Base-by-base conservation (phyloP, 1,140 invertebrate species). In the Brachionus sp. region DNA sequence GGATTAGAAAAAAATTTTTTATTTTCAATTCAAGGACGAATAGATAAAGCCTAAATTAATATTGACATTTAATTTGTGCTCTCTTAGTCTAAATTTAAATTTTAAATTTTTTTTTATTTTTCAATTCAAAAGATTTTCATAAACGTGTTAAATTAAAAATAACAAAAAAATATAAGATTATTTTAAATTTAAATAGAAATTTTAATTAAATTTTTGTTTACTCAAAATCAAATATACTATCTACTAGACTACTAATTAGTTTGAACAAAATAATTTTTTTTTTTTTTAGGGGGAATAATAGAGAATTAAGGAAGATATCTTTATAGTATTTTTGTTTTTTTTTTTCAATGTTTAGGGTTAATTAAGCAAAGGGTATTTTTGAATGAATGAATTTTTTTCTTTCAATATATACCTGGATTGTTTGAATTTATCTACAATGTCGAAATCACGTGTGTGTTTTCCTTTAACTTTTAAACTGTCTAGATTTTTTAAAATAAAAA, bases 151-250 rank as follows among this genome's bases (percentile, higher is more conserved):
- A 66, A 25, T 9, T 57, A 42, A 42, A 10, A 42, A 5, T 19
- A 57, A 19, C 50, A 7, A 57, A 57, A 57, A 19, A 57, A 57
- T 2, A 57, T 19, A 57, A 57, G 50, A 57, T 57, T 57, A 19
- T 57, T 57, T 57, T 9, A 57, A 57, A 57, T 57, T 57, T 57
- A 12, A 37, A 70, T 37, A 23, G 9, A 70, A 70, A 66, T 33
- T 66, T 66, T 37, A 66, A 66, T 66, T 70, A 37, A 70, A 70
- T 70, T 70, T 70, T 70, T 70, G 33, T 70, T 70, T 70, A 70
- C 33, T 42, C 7, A 70, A 70, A 70, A 19, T 70, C 37, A 9
- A 57, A 57, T 57, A 57, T 16, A 57, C 50, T 7, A 57, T 57
- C 50, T 19, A 57, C 50, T 57, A 57, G 50, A 57, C 50, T 57